phyloP scores from a whole-genome alignment of 2,888 invertebrate genomes.

The Zeuzera pyrina region DNA sequence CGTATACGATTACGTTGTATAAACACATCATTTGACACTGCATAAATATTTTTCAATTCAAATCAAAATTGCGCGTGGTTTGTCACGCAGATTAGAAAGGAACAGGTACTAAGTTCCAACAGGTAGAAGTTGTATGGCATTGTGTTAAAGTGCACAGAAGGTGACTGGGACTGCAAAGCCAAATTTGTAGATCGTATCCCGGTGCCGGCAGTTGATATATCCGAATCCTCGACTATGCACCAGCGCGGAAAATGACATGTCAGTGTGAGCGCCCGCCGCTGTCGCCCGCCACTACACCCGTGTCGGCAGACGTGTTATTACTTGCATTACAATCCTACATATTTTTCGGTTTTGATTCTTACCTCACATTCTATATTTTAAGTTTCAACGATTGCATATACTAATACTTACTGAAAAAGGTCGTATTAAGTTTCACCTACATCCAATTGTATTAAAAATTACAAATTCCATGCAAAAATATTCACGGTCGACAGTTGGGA shows the following conservation, averaged over 20 bases:
- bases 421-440: not conserved
- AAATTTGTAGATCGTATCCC: slow-evolving; percentile 19
- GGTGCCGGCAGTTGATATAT: too few relatives aligned
- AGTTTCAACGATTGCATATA: too few relatives aligned
- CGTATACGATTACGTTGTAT: too few relatives aligned
- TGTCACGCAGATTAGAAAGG: too few relatives aligned
- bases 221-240: slow-evolving; percentile 34
- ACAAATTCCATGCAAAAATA: slow-evolving; percentile 59
- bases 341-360: too few relatives aligned
- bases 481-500: slow-evolving; percentile 47
- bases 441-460: slow-evolving; percentile 1
- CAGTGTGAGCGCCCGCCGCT: too few relatives aligned
- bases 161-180: slow-evolving; percentile 4
- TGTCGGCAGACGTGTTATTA: too few relatives aligned
- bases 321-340: too few relatives aligned
- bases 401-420: not conserved
- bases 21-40: too few relatives aligned
- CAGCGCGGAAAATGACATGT: slow-evolving; percentile 64
- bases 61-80: slow-evolving; percentile 4
- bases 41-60: slow-evolving; percentile 4
- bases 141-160: not conserved
- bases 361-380: too few relatives aligned
- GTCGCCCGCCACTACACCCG: too few relatives aligned
- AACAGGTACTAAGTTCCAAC: not conserved
- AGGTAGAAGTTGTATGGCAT: not conserved